Percentiles rank a stretch among this genome's conserved stretches.
Conservation (phyloP, 1,140 invertebrate species). For the Pseudoatta argentina region DNA sequence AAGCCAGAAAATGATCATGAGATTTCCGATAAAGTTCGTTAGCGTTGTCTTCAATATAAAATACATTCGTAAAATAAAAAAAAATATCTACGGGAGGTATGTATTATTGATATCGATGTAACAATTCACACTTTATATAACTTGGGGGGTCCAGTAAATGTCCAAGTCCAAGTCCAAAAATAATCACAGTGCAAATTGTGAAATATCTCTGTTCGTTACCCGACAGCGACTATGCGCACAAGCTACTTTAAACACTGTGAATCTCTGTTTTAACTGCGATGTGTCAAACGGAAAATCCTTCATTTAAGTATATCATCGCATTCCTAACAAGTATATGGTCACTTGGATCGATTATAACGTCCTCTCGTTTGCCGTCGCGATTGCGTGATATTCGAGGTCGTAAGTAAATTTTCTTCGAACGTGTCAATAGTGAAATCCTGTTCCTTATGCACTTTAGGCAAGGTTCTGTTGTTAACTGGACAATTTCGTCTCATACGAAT, state of each 20-base stretch:
- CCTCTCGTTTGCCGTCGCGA: conserved; percentile 20
- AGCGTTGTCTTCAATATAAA: conserved; percentile 5
- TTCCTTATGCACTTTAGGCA: conserved; percentile 67
- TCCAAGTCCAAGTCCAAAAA: neutral
- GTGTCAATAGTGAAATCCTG: conserved; percentile 81
- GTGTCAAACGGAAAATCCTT: conserved; percentile 24
- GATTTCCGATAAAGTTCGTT: conserved; percentile 43
- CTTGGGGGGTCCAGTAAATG: neutral
- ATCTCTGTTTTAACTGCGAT: neutral
- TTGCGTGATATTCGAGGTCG: conserved; percentile 1
- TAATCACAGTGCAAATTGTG: conserved; percentile 1
- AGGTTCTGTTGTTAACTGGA: neutral
- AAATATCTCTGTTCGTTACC: neutral
- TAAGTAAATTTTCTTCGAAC: conserved; percentile 80
- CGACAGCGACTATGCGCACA: neutral
- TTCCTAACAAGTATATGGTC: conserved; percentile 55
- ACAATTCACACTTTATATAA: conserved; percentile 2
- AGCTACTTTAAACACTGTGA: neutral
- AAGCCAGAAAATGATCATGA: conserved; percentile 25
- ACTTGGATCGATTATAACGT: conserved; percentile 64
- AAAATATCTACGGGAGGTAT: neutral
- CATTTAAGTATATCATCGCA: conserved; percentile 47
- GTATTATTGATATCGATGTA: conserved; percentile 16
- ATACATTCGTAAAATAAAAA: conserved; percentile 27
- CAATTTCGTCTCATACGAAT: neutral